Evolutionary conservation across 2,797 vertebrate species (phyloP), one percentile per base, ranked within the genome.

Genomic region (Gymnodraco acuticeps): DNA sequence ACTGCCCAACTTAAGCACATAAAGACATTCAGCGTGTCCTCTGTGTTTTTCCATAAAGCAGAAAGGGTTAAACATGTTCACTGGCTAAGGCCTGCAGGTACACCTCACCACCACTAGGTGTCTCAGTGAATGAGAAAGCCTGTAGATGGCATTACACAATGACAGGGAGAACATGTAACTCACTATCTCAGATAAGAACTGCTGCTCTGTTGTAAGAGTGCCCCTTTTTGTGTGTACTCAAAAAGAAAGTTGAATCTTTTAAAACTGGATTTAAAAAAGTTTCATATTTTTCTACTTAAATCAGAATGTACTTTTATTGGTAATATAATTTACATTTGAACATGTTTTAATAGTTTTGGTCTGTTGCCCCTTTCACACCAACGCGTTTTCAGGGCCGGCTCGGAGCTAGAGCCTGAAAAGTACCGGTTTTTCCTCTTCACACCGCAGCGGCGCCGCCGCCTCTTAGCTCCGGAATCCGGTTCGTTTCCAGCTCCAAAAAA

Each of bases 91-190:
- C 55, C 46, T 85, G 93, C 81, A 90, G 64, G 89, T 90, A 65
- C 86, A 80, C 2, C 0, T 10, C 11, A 3, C 46, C 68, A 72
- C 91, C 94, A 94, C 88, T 70, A 94, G 94, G 89, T 91, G 95
- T 94, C 95, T 90, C 92, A 93, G 46, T 83, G 80, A 88, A 91
- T 90, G 78, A 87, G 77, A 75, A 88, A 84, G 73, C 63, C 67
- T 84, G 67, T 55, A 79, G 5, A 27, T 55, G 75, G 55, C 64
- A 46, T 92, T 89, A 89, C 84, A 93, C 91, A 93, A 94, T 79
- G 48, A 70, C 61, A 73, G 27, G 69, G 43, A 60, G 63, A 48
- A 70, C 77, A 82, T 86, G 38, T 65, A 69, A 71, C 59, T 77
- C 46, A 53, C 0, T 10, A 48, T 74, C 70, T 68, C 6, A 80